A percentile compares a stretch with the other conserved stretches of the same genome.
phyloP scores from a whole-genome alignment of 92 coral and sea anemone genomes.

The Porites evermanni region DNA sequence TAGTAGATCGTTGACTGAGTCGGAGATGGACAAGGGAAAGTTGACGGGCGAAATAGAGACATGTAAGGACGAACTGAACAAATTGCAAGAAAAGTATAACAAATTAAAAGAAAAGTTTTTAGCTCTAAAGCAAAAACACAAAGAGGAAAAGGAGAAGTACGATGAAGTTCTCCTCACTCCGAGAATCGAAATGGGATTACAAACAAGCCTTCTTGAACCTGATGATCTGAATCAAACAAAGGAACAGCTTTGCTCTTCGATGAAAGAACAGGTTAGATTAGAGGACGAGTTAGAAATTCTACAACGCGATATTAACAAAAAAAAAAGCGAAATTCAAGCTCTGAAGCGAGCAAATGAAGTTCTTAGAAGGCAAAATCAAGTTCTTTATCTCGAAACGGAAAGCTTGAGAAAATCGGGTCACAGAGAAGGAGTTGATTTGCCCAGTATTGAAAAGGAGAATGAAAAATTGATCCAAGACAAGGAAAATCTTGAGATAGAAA shows the following conservation, averaged over 20 bases:
- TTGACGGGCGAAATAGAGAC: slow-evolving; percentile 70
- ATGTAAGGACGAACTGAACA: slow-evolving; percentile 71
- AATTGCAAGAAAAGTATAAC: slow-evolving; percentile 78
- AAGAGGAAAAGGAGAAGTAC: slow-evolving; percentile 75
- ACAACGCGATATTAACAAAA: slow-evolving; percentile 71
- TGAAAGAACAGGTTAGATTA: slow-evolving; percentile 69
- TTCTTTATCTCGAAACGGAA: slow-evolving; percentile 91
- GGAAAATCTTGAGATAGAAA: slow-evolving; percentile 70
- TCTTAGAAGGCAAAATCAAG: slow-evolving; percentile 92
- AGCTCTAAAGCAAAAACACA: slow-evolving; percentile 72
- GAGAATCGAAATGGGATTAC: slow-evolving; percentile 85
- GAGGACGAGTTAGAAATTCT: slow-evolving; percentile 73
- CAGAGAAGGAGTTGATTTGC: slow-evolving; percentile 35
- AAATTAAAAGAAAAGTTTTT: slow-evolving; percentile 80
- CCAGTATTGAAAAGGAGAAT: slow-evolving; percentile 54
- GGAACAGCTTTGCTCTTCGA: slow-evolving; percentile 67
- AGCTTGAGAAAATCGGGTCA: slow-evolving; percentile 71
- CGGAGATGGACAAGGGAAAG: slow-evolving; percentile 81
- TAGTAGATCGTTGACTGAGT: slow-evolving; percentile 78
- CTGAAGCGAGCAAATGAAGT: slow-evolving; percentile 90
- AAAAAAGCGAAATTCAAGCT: slow-evolving; percentile 82
- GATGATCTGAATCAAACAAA: slow-evolving; percentile 78
- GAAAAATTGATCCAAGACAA: slow-evolving; percentile 72
- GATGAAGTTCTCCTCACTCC: slow-evolving; percentile 83
- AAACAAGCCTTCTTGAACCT: slow-evolving; percentile 74